These are phyloP conservation scores for Thymallus thymallus DNA, from an alignment of 2,113 vertebrate genomes.

Conservation along the genomic window DNA sequence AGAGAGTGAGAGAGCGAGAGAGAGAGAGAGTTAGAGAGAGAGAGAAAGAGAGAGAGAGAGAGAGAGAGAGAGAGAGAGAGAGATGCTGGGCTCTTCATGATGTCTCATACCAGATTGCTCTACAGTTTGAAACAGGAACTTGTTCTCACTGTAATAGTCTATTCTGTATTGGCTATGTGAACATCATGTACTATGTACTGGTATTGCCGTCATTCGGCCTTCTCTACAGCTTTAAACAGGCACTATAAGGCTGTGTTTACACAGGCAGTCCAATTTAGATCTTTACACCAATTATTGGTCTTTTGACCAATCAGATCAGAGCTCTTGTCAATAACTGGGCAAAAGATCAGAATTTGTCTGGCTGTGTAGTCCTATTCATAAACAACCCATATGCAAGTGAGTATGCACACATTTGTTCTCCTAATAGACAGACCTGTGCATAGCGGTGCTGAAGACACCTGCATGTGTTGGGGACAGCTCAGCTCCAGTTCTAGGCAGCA, in stretches of 20 bases:
- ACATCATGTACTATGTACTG: too few relatives aligned
- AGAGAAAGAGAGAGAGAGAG: not conserved
- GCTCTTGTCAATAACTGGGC: too few relatives aligned
- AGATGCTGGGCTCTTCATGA: slow-evolving; percentile 43
- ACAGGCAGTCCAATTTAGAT: too few relatives aligned
- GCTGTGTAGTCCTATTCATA: too few relatives aligned
- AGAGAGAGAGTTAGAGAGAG: not conserved
- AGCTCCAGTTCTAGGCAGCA: slow-evolving; percentile 50
- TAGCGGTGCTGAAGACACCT: slow-evolving; percentile 63
- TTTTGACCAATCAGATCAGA: too few relatives aligned
- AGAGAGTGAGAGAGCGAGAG: too few relatives aligned
- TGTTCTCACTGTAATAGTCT: slow-evolving; percentile 1
- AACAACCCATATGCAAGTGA: too few relatives aligned
- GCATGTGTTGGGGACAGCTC: slow-evolving; percentile 37
- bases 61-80: not conserved
- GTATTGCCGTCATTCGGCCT: not conserved
- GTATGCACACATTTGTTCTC: slow-evolving; percentile 3
- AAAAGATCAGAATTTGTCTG: too few relatives aligned
- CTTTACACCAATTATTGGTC: too few relatives aligned
- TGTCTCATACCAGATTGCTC: slow-evolving; percentile 39
- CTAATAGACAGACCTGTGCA: slow-evolving; percentile 21
- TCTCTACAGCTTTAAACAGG: too few relatives aligned
- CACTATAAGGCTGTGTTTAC: too few relatives aligned
- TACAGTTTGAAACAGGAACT: slow-evolving; percentile 34
- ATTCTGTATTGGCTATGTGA: too few relatives aligned